Evolutionary conservation across 1,140 invertebrate species (phyloP).

Genomic region (Orius insidiosus): DNA sequence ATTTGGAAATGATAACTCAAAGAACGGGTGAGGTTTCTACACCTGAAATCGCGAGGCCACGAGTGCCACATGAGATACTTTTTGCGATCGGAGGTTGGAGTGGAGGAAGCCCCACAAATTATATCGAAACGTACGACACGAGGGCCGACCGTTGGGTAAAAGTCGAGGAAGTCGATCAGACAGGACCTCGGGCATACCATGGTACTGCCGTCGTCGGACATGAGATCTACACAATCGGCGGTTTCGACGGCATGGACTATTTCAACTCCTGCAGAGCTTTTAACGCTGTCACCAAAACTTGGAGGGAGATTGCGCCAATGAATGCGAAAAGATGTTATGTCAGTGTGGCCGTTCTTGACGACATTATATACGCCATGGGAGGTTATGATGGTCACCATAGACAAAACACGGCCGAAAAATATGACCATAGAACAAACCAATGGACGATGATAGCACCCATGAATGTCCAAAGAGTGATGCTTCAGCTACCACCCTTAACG

Average conservation of each 20-base stretch:
- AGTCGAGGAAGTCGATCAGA: slow-evolving; percentile 37
- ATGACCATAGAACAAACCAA: slow-evolving; percentile 45
- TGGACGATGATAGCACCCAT: slow-evolving; percentile 45
- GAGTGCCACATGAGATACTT: slow-evolving; percentile 48
- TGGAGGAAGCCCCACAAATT: slow-evolving; percentile 46
- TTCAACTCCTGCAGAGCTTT: slow-evolving; percentile 46
- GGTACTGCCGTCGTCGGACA: slow-evolving; percentile 42
- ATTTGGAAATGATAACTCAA: slow-evolving; percentile 47
- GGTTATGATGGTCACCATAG: slow-evolving; percentile 57
- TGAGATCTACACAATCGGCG: slow-evolving; percentile 51
- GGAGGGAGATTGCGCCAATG: slow-evolving; percentile 42
- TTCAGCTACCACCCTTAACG: slow-evolving; percentile 36
- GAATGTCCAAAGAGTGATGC: slow-evolving; percentile 48
- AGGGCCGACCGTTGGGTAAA: slow-evolving; percentile 55
- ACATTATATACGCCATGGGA: slow-evolving; percentile 54
- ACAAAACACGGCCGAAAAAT: slow-evolving; percentile 55
- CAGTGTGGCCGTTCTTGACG: slow-evolving; percentile 43
- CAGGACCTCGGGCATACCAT: slow-evolving; percentile 50
- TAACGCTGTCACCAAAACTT: slow-evolving; percentile 39
- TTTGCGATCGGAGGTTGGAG: slow-evolving; percentile 64
- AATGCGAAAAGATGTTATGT: slow-evolving; percentile 43
- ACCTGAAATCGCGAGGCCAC: slow-evolving; percentile 41
- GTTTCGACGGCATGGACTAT: slow-evolving; percentile 44
- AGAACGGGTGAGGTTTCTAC: slow-evolving; percentile 40
- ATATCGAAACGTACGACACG: slow-evolving; percentile 61